These are phyloP conservation scores for Salvelinus sp. DNA, from an alignment of 2,113 vertebrate species.

Conservation along the genomic window DNA sequence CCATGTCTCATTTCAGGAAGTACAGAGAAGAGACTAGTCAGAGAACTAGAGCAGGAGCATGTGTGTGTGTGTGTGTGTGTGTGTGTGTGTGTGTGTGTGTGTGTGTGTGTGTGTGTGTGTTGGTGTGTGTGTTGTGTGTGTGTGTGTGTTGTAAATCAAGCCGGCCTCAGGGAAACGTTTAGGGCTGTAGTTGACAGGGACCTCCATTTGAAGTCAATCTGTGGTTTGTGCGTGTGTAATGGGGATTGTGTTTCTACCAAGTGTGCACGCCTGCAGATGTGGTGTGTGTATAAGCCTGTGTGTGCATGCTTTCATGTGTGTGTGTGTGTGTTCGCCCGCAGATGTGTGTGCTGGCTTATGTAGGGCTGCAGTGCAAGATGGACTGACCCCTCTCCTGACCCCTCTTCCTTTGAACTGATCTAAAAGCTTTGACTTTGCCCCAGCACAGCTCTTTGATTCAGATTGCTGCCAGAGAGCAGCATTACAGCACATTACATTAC, in stretches of 20 bases:
- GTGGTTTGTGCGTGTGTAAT: slow-evolving; percentile 1
- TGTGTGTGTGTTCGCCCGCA: not conserved
- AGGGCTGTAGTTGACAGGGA: not conserved
- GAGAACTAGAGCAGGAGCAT: not conserved
- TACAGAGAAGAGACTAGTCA: slow-evolving; percentile 14
- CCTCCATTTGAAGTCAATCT: slow-evolving; percentile 15
- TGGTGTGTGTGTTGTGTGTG: too few species aligned
- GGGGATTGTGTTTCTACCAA: not conserved
- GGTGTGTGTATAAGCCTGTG: not conserved
- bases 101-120: too few species aligned
- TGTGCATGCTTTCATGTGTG: not conserved
- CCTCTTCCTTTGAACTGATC: slow-evolving; percentile 33
- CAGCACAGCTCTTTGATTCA: slow-evolving; percentile 46
- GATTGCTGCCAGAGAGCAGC: slow-evolving; percentile 28
- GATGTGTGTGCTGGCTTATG: not conserved
- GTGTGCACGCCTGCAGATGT: not conserved
- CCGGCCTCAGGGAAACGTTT: not conserved
- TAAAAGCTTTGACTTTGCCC: slow-evolving; percentile 47
- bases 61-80: not conserved
- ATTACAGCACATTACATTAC: slow-evolving; percentile 37
- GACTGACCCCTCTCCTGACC: slow-evolving; percentile 27
- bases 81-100: too few species aligned
- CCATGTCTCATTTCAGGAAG: slow-evolving; percentile 29
- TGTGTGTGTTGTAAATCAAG: too few species aligned
- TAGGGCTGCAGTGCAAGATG: slow-evolving; percentile 26